phyloP scores from a whole-genome alignment of 2,797 vertebrate genomes.

The Sarcoramphus papa region DNA sequence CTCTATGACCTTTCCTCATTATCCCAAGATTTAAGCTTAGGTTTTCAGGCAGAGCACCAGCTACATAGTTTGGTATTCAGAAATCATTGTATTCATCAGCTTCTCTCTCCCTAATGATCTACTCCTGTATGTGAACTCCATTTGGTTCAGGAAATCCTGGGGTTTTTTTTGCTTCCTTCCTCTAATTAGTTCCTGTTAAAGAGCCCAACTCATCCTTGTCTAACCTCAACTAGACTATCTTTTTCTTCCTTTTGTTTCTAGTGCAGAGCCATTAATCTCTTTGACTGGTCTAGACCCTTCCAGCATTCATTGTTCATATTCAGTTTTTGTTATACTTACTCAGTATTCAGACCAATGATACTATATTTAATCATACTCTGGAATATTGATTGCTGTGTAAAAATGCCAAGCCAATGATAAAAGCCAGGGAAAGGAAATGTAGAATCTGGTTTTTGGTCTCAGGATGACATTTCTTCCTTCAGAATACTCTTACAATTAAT shows the following conservation, averaged over 20 bases:
- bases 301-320: not conserved
- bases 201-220: not conserved
- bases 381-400: not conserved
- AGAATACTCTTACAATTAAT: not conserved
- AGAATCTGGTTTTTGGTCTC: not conserved
- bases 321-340: not conserved
- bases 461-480: not conserved
- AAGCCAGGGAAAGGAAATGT: not conserved
- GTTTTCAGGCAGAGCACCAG: not conserved
- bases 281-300: not conserved
- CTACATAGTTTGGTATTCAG: not conserved
- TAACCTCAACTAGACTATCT: not conserved
- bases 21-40: not conserved
- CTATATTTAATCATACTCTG: not conserved
- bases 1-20: not conserved
- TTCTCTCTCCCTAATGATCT: not conserved
- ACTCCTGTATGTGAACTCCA: not conserved
- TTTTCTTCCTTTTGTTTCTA: not conserved
- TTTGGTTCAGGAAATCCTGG: not conserved
- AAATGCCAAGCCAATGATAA: not conserved
- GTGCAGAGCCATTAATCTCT: not conserved
- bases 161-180: not conserved
- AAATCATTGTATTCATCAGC: not conserved
- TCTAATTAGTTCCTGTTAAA: not conserved
- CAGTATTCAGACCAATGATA: not conserved